A percentile compares a stretch with the other conserved stretches of the same genome.
Evolutionary conservation across 2,113 vertebrate species (phyloP).

Genomic region (Nesoenas mayeri): DNA sequence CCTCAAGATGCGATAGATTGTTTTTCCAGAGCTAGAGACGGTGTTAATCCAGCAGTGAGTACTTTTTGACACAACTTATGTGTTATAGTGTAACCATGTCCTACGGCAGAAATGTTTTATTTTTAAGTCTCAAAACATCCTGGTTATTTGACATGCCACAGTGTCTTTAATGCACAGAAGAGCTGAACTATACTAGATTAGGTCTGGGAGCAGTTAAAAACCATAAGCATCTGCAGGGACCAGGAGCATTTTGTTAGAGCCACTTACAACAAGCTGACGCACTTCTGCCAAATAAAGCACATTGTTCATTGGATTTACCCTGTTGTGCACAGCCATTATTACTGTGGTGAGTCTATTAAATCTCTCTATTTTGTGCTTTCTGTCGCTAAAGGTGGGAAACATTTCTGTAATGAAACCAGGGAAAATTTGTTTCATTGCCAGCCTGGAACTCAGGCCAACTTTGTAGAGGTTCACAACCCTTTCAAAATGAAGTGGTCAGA

Average conservation of each 20-base stretch:
- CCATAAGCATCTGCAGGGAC: neutral
- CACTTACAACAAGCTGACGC: slow-evolving; percentile 32
- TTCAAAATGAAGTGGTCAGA: neutral
- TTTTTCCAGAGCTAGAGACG: neutral
- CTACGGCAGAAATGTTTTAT: neutral
- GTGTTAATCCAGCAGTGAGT: neutral
- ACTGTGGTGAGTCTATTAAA: slow-evolving; percentile 65
- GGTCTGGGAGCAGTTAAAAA: slow-evolving; percentile 16
- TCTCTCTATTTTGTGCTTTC: slow-evolving; percentile 51
- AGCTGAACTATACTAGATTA: slow-evolving; percentile 5
- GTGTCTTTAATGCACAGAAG: slow-evolving; percentile 7
- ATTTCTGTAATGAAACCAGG: slow-evolving; percentile 65
- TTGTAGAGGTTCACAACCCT: slow-evolving; percentile 34
- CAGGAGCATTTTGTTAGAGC: slow-evolving; percentile 6
- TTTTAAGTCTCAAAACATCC: neutral
- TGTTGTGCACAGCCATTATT: slow-evolving; percentile 56
- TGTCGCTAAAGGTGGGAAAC: slow-evolving; percentile 61
- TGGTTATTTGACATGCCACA: neutral
- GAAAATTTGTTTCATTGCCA: slow-evolving; percentile 62
- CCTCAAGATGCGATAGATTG: neutral
- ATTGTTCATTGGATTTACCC: slow-evolving; percentile 51
- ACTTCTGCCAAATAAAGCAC: slow-evolving; percentile 55
- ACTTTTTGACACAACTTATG: neutral
- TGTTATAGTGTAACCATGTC: neutral
- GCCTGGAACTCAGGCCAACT: slow-evolving; percentile 41